A percentile compares a stretch with the other conserved stretches of the same genome.
Conservation (phyloP, 2,888 invertebrate genomes). For the Drosophila mimetica region DNA sequence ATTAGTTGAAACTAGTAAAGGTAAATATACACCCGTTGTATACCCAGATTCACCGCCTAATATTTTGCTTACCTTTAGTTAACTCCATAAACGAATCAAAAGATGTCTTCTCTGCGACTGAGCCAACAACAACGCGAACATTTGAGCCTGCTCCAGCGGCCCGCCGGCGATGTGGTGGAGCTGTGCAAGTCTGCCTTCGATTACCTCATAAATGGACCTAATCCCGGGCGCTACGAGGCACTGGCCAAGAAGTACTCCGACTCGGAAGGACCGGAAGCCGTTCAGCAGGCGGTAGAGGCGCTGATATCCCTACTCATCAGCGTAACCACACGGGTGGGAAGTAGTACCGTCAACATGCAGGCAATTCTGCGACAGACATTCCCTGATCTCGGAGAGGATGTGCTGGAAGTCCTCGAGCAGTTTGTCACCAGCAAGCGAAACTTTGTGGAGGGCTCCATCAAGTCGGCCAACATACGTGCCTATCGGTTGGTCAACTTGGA, state of each 20-base stretch:
- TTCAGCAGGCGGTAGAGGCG: conserved; percentile 88
- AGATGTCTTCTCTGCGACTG: conserved; percentile 77
- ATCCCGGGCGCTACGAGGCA: conserved; percentile 85
- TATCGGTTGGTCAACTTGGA: conserved; percentile 86
- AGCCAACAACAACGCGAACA: conserved; percentile 87
- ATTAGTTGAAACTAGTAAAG: background rate
- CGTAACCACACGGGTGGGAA: conserved; percentile 89
- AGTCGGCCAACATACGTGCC: conserved; percentile 80
- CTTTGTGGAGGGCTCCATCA: conserved; percentile 83
- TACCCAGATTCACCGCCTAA: background rate
- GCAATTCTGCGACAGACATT: conserved; percentile 63
- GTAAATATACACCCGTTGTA: conserved; percentile 4
- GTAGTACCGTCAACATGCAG: conserved; percentile 81
- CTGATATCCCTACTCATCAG: conserved; percentile 90
- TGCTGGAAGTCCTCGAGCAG: conserved; percentile 80
- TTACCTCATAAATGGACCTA: conserved; percentile 87
- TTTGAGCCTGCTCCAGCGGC: conserved; percentile 85
- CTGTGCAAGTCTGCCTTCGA: conserved; percentile 88
- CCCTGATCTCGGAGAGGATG: conserved; percentile 72
- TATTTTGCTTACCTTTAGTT: background rate
- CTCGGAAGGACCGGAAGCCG: conserved; percentile 77
- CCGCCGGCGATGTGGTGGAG: conserved; percentile 86
- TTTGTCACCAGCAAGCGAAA: conserved; percentile 81
- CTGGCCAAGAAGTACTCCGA: conserved; percentile 85
- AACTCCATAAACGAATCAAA: background rate